Evolutionary conservation across 2,797 vertebrate species (phyloP).

Genomic region (Astyanax mexicanus): DNA sequence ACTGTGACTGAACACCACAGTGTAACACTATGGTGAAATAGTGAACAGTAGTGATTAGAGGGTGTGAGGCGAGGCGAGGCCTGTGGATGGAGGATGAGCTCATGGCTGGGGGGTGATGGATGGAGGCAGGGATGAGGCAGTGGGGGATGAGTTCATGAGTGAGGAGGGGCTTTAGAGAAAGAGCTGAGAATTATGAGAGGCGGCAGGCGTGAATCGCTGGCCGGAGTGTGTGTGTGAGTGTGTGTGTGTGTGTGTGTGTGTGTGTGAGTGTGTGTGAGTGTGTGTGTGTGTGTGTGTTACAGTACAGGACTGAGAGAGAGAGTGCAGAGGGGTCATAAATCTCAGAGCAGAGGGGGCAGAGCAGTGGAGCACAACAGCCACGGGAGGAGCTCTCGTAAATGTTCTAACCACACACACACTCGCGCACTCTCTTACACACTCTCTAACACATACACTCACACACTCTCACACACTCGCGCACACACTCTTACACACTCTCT

Average conservation of each 20-base stretch:
- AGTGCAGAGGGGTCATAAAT: slow-evolving; percentile 23
- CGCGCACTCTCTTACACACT: slow-evolving; percentile 5
- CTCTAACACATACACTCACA: slow-evolving; percentile 23
- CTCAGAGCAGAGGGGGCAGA: slow-evolving; percentile 39
- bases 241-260: slow-evolving; percentile 17
- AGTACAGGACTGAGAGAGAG: neutral
- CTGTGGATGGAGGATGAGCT: neutral
- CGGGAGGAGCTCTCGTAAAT: slow-evolving; percentile 31
- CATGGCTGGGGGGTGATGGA: neutral
- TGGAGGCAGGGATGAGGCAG: neutral
- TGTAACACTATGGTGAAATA: neutral
- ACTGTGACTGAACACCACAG: neutral
- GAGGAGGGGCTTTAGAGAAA: slow-evolving; percentile 3
- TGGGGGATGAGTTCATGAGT: neutral
- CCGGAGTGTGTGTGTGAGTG: slow-evolving; percentile 11
- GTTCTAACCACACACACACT: slow-evolving; percentile 1
- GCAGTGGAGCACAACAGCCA: slow-evolving; percentile 19
- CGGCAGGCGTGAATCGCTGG: slow-evolving; percentile 18
- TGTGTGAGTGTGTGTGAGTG: neutral
- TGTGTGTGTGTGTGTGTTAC: slow-evolving; percentile 25
- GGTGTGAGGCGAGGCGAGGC: neutral
- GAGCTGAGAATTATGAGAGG: slow-evolving; percentile 37
- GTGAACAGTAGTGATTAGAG: neutral
- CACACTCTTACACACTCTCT: too few species aligned
- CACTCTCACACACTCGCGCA: neutral